Conservation (phyloP, 2,113 vertebrate genomes). For the Shinisaurus crocodilurus region DNA sequence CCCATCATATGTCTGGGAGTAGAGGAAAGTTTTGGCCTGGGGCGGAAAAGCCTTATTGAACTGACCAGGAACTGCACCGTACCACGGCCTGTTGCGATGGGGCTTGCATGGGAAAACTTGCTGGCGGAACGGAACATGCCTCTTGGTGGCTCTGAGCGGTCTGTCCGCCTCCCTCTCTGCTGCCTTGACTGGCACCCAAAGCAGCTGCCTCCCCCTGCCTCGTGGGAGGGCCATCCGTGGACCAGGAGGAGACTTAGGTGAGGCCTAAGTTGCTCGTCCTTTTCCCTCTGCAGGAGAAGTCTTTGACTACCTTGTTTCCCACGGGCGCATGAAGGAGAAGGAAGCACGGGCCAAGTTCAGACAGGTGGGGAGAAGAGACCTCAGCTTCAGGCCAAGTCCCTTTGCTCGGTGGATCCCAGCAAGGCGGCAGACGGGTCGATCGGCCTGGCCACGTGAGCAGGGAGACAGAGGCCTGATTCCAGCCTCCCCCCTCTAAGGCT, state of each 20-base stretch:
- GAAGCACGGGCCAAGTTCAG: slow-evolving; percentile 85
- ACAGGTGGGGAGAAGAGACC: slow-evolving; percentile 58
- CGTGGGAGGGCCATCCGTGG: neutral
- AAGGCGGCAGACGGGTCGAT: accelerated
- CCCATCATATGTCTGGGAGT: too few relatives aligned
- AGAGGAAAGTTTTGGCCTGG: too few relatives aligned
- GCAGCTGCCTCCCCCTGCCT: neutral
- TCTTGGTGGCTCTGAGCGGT: neutral
- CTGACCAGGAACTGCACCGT: too few relatives aligned
- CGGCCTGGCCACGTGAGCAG: neutral
- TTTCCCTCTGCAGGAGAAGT: slow-evolving; percentile 71
- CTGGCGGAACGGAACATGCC: neutral
- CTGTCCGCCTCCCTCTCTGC: neutral
- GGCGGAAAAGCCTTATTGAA: too few relatives aligned
- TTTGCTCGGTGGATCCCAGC: too few relatives aligned
- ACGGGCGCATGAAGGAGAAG: slow-evolving; percentile 93
- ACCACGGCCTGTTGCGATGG: too few relatives aligned
- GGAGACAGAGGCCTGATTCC: neutral
- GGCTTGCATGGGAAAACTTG: too few relatives aligned
- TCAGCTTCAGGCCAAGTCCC: accelerated
- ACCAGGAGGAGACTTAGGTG: neutral
- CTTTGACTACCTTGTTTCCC: slow-evolving; percentile 93
- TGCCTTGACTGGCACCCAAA: neutral
- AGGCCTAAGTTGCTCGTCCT: neutral
- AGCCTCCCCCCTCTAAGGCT: neutral